Conservation (phyloP, 2,113 vertebrate species). For the Zootoca vivipara region DNA sequence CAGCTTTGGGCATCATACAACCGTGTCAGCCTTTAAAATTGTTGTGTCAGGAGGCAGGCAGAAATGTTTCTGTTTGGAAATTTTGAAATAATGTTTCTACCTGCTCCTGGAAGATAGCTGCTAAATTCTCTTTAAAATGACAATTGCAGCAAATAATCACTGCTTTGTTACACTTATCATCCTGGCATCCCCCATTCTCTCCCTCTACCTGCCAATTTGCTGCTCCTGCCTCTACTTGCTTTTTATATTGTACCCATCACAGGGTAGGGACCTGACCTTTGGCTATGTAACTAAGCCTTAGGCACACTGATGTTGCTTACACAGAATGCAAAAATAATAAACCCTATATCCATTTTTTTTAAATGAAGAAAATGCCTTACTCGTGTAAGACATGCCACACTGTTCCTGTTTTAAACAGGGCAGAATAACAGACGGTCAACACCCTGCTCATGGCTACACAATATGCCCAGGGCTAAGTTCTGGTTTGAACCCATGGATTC, state of each 20-base stretch:
- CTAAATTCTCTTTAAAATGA: not conserved
- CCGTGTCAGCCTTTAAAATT: conserved; percentile 3
- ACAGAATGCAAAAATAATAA: no score
- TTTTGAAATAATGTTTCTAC: not conserved
- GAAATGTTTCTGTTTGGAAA: not conserved
- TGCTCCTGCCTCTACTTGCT: not conserved
- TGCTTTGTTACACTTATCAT: not conserved
- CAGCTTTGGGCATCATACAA: not conserved
- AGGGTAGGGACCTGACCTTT: not conserved
- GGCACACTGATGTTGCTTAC: not conserved
- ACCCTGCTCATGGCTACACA: not conserved
- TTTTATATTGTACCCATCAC: not conserved
- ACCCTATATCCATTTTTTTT: no score
- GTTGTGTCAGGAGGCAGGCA: not conserved
- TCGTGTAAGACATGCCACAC: not conserved
- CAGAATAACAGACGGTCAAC: not conserved
- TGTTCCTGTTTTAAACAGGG: not conserved
- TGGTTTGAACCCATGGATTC: not conserved
- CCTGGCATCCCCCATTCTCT: not conserved
- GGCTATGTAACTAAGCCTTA: not conserved
- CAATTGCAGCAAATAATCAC: not conserved
- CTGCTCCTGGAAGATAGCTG: not conserved
- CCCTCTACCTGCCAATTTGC: not conserved
- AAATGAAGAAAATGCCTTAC: no score
- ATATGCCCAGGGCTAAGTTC: not conserved